Conservation (phyloP, 2,888 invertebrate genomes). For the Agrypnus murinus region DNA sequence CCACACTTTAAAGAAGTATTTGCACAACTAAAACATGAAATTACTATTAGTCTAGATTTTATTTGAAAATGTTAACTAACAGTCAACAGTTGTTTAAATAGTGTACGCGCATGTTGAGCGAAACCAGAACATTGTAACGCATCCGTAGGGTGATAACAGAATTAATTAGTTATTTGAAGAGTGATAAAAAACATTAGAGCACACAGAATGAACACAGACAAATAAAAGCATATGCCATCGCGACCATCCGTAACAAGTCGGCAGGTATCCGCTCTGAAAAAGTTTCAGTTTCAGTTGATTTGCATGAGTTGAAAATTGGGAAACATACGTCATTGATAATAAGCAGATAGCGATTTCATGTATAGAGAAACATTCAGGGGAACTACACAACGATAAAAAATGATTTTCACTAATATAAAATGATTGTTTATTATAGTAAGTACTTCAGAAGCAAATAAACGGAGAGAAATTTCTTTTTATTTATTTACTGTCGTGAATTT, state of each 20-base stretch:
- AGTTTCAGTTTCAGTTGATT: too few relatives aligned
- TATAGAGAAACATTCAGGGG: too few relatives aligned
- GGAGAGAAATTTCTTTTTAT: too few relatives aligned
- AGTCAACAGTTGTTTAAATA: slow-evolving; percentile 30
- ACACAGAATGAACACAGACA: slow-evolving; percentile 30
- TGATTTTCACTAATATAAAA: too few relatives aligned
- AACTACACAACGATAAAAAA: too few relatives aligned
- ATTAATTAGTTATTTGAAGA: slow-evolving; percentile 50
- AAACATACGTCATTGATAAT: neutral
- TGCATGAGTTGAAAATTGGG: neutral
- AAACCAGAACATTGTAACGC: slow-evolving; percentile 46
- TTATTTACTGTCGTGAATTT: too few relatives aligned
- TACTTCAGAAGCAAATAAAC: too few relatives aligned
- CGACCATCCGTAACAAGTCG: slow-evolving; percentile 22
- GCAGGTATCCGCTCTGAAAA: too few relatives aligned
- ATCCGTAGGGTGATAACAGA: slow-evolving; percentile 51
- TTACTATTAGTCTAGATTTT: neutral
- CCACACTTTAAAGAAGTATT: neutral
- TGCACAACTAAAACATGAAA: slow-evolving; percentile 7
- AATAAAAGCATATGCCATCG: slow-evolving; percentile 36
- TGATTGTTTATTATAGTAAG: too few relatives aligned
- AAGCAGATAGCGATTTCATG: too few relatives aligned
- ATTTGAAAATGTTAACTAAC: slow-evolving; percentile 5
- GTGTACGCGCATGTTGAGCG: slow-evolving; percentile 28
- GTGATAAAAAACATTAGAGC: slow-evolving; percentile 46